Base-by-base conservation (phyloP, 1,140 invertebrate species). In the Triops longicaudatus region DNA sequence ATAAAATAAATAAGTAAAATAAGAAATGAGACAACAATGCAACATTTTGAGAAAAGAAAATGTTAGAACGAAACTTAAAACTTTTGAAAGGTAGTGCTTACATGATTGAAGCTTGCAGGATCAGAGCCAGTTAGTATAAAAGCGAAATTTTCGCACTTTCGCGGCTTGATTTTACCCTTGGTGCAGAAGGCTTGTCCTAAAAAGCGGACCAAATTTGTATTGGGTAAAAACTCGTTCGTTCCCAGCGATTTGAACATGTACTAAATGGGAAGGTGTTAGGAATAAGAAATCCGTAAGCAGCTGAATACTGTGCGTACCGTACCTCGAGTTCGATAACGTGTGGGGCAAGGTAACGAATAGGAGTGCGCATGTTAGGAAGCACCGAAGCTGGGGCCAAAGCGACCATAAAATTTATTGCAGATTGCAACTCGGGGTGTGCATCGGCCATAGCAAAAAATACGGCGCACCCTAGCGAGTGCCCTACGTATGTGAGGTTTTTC, bases 381-480 rank as follows among this genome's bases (percentile, higher is more conserved):
- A 86, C 92, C 0, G 89, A 90, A 0, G 93, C 88, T 1, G 94
- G 94, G 0, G 91, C 93, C 63, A 96, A 50, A 41, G 31, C 42
- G 28, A 75, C 89, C 90, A 0, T 86, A 73, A 80, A n/a, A 43
- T 76, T 72, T 22, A 80, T 76, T 73, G 80, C 81, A 10, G 78
- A 17, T 44, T 81, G 81, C 74, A 82, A 83, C 72, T 83, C 80
- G 22, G 83, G 80, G 11, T 76, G 73, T 79, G 83, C 85, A 6
- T 79, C 81, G 78, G 87, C 81, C 31, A 85, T 78, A 0, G 91
- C 88, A 81, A 87, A 89, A 78, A 89, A 88, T 1, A 82, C 82
- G 0, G 88, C 88, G 0, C 88, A 90, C 22, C 92, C 92, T 84
- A 93, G 89, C 0, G 89, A 90, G 81, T 92, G 89, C 0, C 90